phyloP scores from a whole-genome alignment of 2,888 invertebrate genomes.

The Tethea ocularis region DNA sequence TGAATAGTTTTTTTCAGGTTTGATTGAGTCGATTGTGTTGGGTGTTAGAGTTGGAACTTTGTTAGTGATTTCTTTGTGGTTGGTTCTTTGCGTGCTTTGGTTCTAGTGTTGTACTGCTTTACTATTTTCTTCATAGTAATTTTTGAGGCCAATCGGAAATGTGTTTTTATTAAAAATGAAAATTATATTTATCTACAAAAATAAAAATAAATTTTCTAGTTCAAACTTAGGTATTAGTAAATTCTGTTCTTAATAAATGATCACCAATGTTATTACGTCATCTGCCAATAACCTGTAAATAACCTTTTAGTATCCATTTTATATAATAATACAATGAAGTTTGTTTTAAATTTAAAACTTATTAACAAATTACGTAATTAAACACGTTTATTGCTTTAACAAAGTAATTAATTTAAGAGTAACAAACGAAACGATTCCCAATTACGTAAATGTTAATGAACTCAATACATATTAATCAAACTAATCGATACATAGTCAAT shows the following conservation, averaged over 20 bases:
- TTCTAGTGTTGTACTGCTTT: conserved; percentile 18
- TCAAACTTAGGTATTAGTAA: too few species aligned
- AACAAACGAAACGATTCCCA: conserved; percentile 30
- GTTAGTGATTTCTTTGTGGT: conserved; percentile 55
- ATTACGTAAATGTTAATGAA: conserved; percentile 59
- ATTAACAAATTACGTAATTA: not conserved
- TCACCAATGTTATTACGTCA: not conserved
- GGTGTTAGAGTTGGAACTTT: conserved; percentile 60
- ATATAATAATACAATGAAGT: not conserved
- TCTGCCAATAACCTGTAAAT: not conserved
- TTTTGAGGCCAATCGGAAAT: not conserved
- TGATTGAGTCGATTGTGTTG: conserved; percentile 80
- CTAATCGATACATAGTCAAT: conserved; percentile 73
- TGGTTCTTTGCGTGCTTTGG: conserved; percentile 25
- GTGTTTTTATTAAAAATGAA: not conserved
- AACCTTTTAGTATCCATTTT: not conserved
- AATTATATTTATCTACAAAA: too few species aligned
- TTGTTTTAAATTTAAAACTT: not conserved
- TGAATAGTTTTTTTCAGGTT: conserved; percentile 73
- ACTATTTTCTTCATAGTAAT: not conserved
- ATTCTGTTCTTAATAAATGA: too few species aligned
- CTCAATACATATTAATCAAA: conserved; percentile 62
- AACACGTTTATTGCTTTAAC: conserved; percentile 8
- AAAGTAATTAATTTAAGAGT: conserved; percentile 12
- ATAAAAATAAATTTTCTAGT: too few species aligned